Conservation (phyloP, 2,888 invertebrate species). For the Caenorhabditis angaria region DNA sequence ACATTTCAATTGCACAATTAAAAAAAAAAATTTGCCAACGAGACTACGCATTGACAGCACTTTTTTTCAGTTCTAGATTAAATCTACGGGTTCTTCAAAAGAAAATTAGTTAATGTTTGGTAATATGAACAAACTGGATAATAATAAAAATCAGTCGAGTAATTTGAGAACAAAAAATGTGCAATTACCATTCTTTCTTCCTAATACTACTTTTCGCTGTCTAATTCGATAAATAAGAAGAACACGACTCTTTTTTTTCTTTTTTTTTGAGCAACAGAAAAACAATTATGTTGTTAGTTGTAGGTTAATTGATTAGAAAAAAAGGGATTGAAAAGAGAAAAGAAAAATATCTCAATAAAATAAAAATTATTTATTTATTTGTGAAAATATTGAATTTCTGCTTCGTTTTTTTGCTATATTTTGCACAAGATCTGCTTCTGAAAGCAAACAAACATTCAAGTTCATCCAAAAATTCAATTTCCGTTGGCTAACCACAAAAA, state of each 20-base stretch:
- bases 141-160: not conserved
- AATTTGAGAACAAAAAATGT: not conserved
- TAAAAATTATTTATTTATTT: not conserved
- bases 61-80: no score
- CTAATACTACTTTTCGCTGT: not conserved
- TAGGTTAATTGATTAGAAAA: not conserved
- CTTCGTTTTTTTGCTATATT: conserved; percentile 4
- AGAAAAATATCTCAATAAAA: not conserved
- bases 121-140: not conserved
- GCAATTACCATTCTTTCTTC: not conserved
- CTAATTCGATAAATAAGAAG: not conserved
- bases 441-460: conserved; percentile 9
- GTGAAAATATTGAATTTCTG: not conserved
- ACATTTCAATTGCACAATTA: no score
- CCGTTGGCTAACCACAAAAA: not conserved
- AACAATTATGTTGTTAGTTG: not conserved
- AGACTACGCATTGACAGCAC: no score
- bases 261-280: not conserved
- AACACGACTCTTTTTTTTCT: not conserved
- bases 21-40: no score
- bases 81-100: no score
- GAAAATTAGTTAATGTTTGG: no score
- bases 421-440: not conserved
- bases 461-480: conserved; percentile 9
- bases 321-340: no score